A percentile compares a stretch with the other conserved stretches of the same genome.
Conservation (phyloP, 2,113 vertebrate species). For the Pterocles orientalis region DNA sequence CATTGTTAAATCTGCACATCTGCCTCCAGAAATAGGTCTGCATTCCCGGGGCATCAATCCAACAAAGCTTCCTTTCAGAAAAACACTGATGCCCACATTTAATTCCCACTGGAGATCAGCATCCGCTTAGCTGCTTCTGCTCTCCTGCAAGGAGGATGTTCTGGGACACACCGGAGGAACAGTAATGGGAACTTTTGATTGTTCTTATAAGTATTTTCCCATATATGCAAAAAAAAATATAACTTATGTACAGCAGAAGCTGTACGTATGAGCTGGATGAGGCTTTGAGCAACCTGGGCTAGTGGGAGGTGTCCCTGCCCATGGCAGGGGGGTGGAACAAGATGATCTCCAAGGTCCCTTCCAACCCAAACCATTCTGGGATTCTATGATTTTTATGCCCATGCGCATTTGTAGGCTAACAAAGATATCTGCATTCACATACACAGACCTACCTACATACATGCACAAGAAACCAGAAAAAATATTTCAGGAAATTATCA, state of each 20-base stretch:
- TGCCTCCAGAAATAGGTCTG: neutral
- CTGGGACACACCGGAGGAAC: neutral
- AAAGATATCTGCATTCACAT: neutral
- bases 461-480: neutral
- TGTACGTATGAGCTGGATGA: neutral
- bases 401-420: fast-evolving
- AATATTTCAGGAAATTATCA: neutral
- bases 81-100: neutral
- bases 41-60: neutral
- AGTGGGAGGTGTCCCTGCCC: no score
- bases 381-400: neutral
- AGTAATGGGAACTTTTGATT: neutral
- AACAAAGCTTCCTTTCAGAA: neutral
- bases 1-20: neutral
- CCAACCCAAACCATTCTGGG: no score
- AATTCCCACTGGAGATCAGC: neutral
- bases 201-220: neutral
- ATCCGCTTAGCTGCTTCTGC: neutral
- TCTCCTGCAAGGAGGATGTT: neutral
- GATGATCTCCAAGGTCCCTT: no score
- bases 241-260: neutral
- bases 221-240: neutral
- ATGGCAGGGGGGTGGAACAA: no score
- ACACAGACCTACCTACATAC: neutral
- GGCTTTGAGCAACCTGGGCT: no score